These are phyloP conservation scores for Pediacus dermestoides DNA, from an alignment of 2,888 invertebrate genomes.

Conservation along the genomic window DNA sequence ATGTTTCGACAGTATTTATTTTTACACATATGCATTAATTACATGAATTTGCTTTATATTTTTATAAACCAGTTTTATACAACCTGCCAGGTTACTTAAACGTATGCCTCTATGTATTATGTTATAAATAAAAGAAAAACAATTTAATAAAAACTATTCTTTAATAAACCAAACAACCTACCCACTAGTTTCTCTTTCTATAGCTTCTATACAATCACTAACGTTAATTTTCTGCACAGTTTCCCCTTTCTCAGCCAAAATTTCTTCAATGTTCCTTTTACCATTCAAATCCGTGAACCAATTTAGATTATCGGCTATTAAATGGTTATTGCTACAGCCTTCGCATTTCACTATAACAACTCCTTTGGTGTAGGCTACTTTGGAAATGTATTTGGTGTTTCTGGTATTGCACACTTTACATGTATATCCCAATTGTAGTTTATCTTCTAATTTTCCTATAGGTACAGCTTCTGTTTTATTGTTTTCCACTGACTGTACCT, in stretches of 20 bases:
- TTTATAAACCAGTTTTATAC: constrained; percentile 10
- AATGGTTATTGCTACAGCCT: constrained; percentile 83
- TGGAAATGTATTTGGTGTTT: constrained; percentile 78
- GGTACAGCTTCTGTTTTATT: constrained; percentile 12
- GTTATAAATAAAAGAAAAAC: constrained; percentile 11
- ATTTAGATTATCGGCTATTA: constrained; percentile 93
- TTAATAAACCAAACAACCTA: too few species aligned
- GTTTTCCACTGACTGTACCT: too few species aligned
- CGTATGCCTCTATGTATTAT: constrained; percentile 13
- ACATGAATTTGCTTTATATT: constrained; percentile 1
- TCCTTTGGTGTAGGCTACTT: constrained; percentile 79
- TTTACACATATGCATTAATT: constrained; percentile 7
- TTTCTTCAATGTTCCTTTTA: constrained; percentile 84
- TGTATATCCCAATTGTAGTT: constrained; percentile 74
- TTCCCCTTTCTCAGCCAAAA: constrained; percentile 85
- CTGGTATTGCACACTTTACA: constrained; percentile 83
- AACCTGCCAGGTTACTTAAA: constrained; percentile 24
- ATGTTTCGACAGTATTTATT: too few species aligned
- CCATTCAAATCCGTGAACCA: constrained; percentile 85
- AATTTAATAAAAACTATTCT: too few species aligned
- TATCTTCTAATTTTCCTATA: constrained; percentile 51
- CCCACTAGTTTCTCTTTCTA: constrained; percentile 16
- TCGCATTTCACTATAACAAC: constrained; percentile 89
- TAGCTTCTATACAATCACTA: constrained; percentile 27
- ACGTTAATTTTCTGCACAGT: constrained; percentile 57